These are phyloP conservation scores for Odontamblyopus rebecca DNA, from an alignment of 2,797 vertebrate species.

Conservation along the genomic window DNA sequence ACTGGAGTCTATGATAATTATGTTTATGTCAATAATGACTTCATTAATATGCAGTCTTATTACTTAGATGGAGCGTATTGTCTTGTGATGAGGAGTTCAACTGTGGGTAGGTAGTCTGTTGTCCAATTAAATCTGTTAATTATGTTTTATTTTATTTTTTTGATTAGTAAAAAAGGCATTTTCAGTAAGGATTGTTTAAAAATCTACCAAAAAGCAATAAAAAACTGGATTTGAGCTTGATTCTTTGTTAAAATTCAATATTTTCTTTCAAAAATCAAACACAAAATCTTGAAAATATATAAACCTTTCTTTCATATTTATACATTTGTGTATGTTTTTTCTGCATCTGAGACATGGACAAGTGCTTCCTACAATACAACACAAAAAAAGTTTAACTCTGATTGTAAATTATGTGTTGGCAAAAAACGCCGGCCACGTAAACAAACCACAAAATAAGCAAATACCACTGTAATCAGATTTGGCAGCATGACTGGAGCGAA, in stretches of 20 bases:
- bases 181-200: too few species aligned
- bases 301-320: too few species aligned
- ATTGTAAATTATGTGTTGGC: neutral
- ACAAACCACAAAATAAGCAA: neutral
- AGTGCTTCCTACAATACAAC: too few species aligned
- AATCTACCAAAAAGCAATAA: too few species aligned
- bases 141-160: too few species aligned
- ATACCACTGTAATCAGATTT: neutral
- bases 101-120: neutral
- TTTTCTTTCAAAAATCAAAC: too few species aligned
- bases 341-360: too few species aligned
- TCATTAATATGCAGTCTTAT: neutral
- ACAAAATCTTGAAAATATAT: too few species aligned
- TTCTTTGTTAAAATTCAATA: too few species aligned
- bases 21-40: conserved; percentile 1
- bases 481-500: neutral
- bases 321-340: too few species aligned
- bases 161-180: too few species aligned
- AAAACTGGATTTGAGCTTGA: too few species aligned
- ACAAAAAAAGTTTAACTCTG: neutral
- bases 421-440: neutral
- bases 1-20: conserved; percentile 6
- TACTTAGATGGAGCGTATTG: neutral
- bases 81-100: neutral
- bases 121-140: neutral